Conservation (phyloP, 2,113 vertebrate genomes). For the Protobothrops flavoviridis region DNA sequence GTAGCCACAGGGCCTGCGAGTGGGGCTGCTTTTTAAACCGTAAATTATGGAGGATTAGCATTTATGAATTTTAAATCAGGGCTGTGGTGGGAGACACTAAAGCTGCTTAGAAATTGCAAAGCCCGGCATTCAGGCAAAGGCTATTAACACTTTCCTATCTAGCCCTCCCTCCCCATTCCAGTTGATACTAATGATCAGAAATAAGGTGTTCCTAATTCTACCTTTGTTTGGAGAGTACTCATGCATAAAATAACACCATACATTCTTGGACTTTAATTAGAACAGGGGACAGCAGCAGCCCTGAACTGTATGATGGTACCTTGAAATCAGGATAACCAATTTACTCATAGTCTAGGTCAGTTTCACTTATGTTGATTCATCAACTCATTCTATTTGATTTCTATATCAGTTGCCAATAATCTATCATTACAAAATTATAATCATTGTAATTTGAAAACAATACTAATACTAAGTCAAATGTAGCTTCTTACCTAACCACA, state of each 20-base stretch:
- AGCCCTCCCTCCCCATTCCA: slow-evolving; percentile 30
- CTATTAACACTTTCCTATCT: slow-evolving; percentile 84
- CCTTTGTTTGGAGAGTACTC: not conserved
- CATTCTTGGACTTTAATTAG: not conserved
- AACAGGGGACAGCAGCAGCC: not conserved
- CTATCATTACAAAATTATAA: not conserved
- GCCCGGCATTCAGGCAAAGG: slow-evolving; percentile 85
- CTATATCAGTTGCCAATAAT: not conserved
- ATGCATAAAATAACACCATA: not conserved
- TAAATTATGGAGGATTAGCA: slow-evolving; percentile 99
- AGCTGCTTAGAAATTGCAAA: slow-evolving; percentile 98
- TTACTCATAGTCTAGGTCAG: not conserved
- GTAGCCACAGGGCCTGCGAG: slow-evolving; percentile 98
- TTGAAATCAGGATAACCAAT: not conserved
- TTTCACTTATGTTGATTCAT: not conserved
- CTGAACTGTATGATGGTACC: not conserved
- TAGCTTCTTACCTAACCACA: not conserved
- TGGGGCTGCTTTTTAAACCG: slow-evolving; percentile 99
- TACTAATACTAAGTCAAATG: not conserved
- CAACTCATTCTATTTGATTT: not conserved
- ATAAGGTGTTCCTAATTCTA: slow-evolving; percentile 46
- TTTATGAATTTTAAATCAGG: slow-evolving; percentile 99
- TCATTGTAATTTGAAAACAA: not conserved
- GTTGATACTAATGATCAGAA: slow-evolving; percentile 39
- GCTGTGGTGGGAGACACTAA: slow-evolving; percentile 99